A percentile compares a stretch with the other conserved stretches of the same genome.
phyloP scores from a whole-genome alignment of 2,888 invertebrate genomes.

The Scaptomyza cyrtandrae region DNA sequence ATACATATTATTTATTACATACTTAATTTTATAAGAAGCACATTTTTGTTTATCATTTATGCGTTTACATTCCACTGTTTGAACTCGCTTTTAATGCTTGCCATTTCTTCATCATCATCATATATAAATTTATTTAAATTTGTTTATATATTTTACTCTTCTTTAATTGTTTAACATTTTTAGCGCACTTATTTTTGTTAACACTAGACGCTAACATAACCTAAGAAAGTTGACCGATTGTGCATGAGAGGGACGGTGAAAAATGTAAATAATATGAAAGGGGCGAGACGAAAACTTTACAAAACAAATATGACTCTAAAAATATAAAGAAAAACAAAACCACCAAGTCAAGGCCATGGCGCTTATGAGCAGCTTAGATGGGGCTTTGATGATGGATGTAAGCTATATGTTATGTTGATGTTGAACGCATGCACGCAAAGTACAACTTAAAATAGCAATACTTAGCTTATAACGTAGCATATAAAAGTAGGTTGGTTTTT shows the following conservation, averaged over 20 bases:
- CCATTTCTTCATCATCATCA: slow-evolving; percentile 35
- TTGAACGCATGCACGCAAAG: slow-evolving; percentile 74
- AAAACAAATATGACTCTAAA: slow-evolving; percentile 23
- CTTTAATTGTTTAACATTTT: slow-evolving; percentile 47
- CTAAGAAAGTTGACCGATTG: slow-evolving; percentile 63
- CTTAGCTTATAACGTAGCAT: slow-evolving; percentile 74
- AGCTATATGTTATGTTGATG: slow-evolving; percentile 50
- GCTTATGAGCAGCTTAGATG: not conserved
- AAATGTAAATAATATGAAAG: not conserved
- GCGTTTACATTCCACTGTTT: slow-evolving; percentile 62
- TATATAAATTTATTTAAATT: slow-evolving; percentile 7
- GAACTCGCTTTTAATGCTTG: slow-evolving; percentile 61
- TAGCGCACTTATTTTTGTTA: slow-evolving; percentile 57
- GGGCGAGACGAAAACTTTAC: slow-evolving; percentile 7
- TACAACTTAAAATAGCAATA: slow-evolving; percentile 73
- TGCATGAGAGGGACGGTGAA: slow-evolving; percentile 29
- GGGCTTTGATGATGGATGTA: not conserved
- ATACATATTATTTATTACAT: slow-evolving; percentile 66
- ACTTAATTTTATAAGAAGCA: slow-evolving; percentile 74
- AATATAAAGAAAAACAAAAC: slow-evolving; percentile 13
- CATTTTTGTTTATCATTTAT: slow-evolving; percentile 66
- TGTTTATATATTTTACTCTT: slow-evolving; percentile 8
- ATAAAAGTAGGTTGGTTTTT: slow-evolving; percentile 67
- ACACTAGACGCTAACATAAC: slow-evolving; percentile 66
- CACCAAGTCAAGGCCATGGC: not conserved